Conservation (phyloP, 2,113 vertebrate genomes). For the Cettia cetti region DNA sequence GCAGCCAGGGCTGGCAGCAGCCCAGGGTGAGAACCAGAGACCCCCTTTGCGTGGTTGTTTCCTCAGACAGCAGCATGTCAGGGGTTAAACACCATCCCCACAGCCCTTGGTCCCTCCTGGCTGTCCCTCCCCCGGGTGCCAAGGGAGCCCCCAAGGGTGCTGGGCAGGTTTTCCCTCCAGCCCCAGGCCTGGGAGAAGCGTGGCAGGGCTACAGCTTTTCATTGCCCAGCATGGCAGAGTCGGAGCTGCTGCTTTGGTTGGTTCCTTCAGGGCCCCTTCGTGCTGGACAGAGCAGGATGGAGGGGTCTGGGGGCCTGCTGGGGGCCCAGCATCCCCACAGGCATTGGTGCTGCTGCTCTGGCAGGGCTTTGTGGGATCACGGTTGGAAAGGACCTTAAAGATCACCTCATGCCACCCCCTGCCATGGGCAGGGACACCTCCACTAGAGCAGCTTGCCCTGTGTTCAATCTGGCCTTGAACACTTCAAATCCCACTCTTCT, state of each 20-base stretch:
- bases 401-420: too few relatives aligned
- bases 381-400: neutral
- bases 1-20: neutral
- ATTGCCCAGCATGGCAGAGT: neutral
- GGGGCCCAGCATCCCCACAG: accelerated
- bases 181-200: neutral
- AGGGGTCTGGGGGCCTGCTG: neutral
- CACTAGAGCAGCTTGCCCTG: neutral
- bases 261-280: neutral
- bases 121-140: neutral
- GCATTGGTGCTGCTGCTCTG: neutral
- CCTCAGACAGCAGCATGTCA: accelerated
- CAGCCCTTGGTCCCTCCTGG: neutral
- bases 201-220: neutral
- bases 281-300: neutral
- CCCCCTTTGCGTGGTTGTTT: neutral
- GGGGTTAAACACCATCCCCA: neutral
- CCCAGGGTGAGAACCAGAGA: accelerated
- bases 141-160: accelerated
- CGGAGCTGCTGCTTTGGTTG: neutral
- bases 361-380: neutral
- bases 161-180: neutral
- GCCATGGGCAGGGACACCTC: neutral
- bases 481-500: neutral
- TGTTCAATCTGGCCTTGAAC: neutral